phyloP scores from a whole-genome alignment of 2,113 vertebrate species.

The Lanius ludovicianus region DNA sequence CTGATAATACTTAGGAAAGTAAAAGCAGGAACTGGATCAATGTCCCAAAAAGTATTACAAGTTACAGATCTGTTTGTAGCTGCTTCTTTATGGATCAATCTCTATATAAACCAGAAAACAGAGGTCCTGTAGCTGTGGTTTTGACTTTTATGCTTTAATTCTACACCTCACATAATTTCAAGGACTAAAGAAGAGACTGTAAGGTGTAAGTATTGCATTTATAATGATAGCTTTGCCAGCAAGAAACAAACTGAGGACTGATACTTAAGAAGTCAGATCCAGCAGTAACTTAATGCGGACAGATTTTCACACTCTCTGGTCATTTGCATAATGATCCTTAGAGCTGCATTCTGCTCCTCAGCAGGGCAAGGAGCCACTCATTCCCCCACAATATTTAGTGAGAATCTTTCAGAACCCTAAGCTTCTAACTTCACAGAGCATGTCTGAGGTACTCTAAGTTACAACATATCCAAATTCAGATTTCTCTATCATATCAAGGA shows the following conservation, averaged over 20 bases:
- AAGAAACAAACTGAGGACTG: neutral
- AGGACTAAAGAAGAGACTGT: neutral
- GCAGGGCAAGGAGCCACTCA: neutral
- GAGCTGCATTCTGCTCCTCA: neutral
- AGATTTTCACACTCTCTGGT: neutral
- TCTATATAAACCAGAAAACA: neutral
- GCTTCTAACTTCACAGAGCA: neutral
- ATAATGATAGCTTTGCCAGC: neutral
- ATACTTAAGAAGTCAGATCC: neutral
- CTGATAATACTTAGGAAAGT: neutral
- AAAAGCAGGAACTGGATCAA: neutral
- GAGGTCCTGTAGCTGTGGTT: neutral
- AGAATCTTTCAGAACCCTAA: neutral
- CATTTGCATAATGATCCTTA: neutral
- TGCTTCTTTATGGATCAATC: neutral
- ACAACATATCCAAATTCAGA: neutral
- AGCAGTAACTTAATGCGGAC: neutral
- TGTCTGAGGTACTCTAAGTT: neutral
- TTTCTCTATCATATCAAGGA: neutral
- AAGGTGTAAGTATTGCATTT: neutral
- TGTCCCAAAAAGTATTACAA: neutral
- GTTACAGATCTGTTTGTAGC: neutral
- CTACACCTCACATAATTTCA: neutral
- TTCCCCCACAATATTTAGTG: neutral
- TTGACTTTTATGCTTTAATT: neutral